Conservation (phyloP, 2,888 invertebrate species). For the Tenthredo notha region DNA sequence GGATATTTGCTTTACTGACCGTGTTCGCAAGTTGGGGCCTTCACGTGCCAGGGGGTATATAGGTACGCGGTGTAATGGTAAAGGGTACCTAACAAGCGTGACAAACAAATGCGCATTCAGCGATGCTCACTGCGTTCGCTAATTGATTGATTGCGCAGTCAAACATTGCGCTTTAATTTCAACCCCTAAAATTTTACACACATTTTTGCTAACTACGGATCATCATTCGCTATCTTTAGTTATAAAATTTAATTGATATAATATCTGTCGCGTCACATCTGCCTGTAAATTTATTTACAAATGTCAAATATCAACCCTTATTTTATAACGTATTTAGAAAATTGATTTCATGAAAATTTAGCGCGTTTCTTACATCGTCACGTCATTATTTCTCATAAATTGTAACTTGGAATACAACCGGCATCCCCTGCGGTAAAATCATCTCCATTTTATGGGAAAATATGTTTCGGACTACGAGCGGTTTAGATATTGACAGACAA, state of each 20-base stretch:
- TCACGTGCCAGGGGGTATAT: background rate
- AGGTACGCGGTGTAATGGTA: conserved; percentile 8
- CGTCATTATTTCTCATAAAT: background rate
- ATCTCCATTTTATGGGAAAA: conserved; percentile 19
- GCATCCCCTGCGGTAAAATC: conserved; percentile 35
- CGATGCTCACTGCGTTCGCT: conserved; percentile 66
- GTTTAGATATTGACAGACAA: conserved; percentile 6
- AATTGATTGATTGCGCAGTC: conserved; percentile 73
- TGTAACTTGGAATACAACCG: background rate
- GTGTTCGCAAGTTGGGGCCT: background rate
- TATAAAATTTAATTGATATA: too few species aligned
- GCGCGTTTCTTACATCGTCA: background rate
- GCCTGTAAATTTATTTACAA: background rate
- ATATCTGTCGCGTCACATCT: background rate
- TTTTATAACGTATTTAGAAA: too few species aligned
- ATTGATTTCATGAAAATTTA: too few species aligned
- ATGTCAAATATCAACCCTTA: too few species aligned
- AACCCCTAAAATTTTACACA: background rate
- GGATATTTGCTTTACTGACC: conserved; percentile 37
- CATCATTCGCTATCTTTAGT: background rate
- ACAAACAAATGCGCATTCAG: conserved; percentile 72
- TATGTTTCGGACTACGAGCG: background rate
- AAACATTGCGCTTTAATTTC: conserved; percentile 63
- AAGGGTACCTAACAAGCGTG: conserved; percentile 69
- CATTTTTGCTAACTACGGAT: background rate